Evolutionary conservation across 64 coral and sea anemone species (phyloP).

Genomic region (Montipora sp.): DNA sequence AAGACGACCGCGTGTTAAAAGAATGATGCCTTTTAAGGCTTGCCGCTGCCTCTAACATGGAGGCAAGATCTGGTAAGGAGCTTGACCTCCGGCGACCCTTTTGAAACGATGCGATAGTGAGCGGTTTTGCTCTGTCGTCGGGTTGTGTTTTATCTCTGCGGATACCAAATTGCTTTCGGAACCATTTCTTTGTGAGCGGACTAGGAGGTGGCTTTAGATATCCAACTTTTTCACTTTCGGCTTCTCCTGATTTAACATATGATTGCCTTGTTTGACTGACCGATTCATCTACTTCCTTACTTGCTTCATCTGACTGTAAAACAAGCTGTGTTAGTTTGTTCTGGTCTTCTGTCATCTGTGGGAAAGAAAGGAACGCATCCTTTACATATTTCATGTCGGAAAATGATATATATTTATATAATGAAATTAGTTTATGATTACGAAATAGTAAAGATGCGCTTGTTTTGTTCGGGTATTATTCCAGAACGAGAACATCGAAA

Average conservation of each 20-base stretch:
- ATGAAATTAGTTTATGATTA: no score
- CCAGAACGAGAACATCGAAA: no score
- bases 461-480: no score
- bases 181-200: slow-evolving; percentile 85
- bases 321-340: neutral
- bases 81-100: slow-evolving; percentile 66
- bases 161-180: slow-evolving; percentile 89
- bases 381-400: neutral
- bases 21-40: slow-evolving; percentile 43
- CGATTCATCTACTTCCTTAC: neutral
- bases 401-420: no score
- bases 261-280: neutral
- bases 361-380: neutral
- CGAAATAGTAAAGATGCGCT: no score
- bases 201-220: slow-evolving; percentile 8
- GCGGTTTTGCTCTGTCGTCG: neutral
- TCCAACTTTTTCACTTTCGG: neutral
- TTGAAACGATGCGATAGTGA: neutral
- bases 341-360: neutral
- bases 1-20: neutral
- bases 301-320: neutral
- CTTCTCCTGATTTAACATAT: neutral
- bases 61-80: slow-evolving; percentile 83
- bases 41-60: slow-evolving; percentile 77
- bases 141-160: slow-evolving; percentile 38